phyloP scores from a whole-genome alignment of 2,888 invertebrate species.

The Microctonus brassicae region DNA sequence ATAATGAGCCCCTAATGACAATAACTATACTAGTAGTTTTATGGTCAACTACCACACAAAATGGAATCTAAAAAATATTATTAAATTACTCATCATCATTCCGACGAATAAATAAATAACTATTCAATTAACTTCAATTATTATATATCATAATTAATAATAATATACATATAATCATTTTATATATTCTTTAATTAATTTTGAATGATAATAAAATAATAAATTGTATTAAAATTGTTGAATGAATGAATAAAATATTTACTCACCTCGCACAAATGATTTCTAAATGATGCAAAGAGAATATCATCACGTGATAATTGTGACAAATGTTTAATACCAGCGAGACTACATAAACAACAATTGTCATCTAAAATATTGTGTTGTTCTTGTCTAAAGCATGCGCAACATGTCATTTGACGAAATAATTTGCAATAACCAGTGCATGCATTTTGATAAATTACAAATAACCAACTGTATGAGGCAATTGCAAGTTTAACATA shows the following conservation, averaged over 20 bases:
- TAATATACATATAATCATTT: too few species aligned
- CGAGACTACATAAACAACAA: conserved; percentile 89
- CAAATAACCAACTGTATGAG: conserved; percentile 91
- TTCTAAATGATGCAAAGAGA: conserved; percentile 87
- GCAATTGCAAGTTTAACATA: conserved; percentile 86
- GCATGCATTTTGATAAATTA: conserved; percentile 81
- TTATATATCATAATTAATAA: background rate
- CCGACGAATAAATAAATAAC: too few species aligned
- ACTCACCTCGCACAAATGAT: conserved; percentile 83
- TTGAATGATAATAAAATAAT: too few species aligned
- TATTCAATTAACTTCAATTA: background rate
- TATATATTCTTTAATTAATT: too few species aligned
- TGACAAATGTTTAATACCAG: conserved; percentile 85
- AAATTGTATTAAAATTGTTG: too few species aligned
- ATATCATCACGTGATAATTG: conserved; percentile 83
- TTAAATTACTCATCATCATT: conserved; percentile 11
- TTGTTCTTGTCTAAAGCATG: conserved; percentile 74
- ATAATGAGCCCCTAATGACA: conserved; percentile 88
- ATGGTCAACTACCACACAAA: conserved; percentile 88
- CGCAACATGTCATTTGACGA: conserved; percentile 79
- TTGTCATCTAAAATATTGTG: conserved; percentile 87
- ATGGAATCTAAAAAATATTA: conserved; percentile 78
- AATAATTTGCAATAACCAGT: conserved; percentile 82
- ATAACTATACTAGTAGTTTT: conserved; percentile 84
- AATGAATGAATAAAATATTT: background rate